Evolutionary conservation across 1,140 invertebrate species (phyloP), one percentile per base, ranked within the genome.

Genomic region (Tetramorium parvispinum): DNA sequence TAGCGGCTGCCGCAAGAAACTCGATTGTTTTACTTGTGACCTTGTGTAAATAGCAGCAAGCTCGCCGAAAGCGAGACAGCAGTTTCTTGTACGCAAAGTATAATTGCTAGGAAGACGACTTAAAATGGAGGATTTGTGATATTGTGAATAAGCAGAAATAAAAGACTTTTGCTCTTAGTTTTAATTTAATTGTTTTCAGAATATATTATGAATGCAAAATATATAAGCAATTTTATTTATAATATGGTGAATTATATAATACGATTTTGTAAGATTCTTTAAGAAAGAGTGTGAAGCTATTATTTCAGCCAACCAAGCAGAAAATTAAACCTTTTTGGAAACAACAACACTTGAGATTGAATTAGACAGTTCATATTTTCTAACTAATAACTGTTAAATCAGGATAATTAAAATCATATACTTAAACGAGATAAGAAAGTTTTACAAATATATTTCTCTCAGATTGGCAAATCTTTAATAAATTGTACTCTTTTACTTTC

Each of bases 1-100:
- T 75, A 6, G 40, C 79, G 79, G 13, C 53, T 21, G 7, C 8
- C 46, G 59, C 37, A 43, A 70, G 53, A 46, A 71, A 73, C 53
- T 82, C 32, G 10, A 55, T 43, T 61, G 27, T 83, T 73, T 61
- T 61, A 83, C 40, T 83, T 59, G 18, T 13, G 24, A 59, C 53
- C 68, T 83, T 40, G 53, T 49, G 68, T 37, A 83, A 83, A 83
- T 83, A 83, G 21, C 37, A 21, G 24, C 71, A 21, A 75, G n/a
- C 43, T 59, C 24, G 40, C 63, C 49, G 16, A 55, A 21, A 68
- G 46, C 21, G 49, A 71, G 21, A 82, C 66, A n/a, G 78, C 43
- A 3, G 51, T 73, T 73, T 75, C 43, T 73, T 83, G 43, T 37
- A 27, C 40, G 13, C 27, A 8, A 73, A 73, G 16, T 18, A 40